Evolutionary conservation across 2,113 vertebrate species (phyloP).

Genomic region (Sturnus vulgaris): DNA sequence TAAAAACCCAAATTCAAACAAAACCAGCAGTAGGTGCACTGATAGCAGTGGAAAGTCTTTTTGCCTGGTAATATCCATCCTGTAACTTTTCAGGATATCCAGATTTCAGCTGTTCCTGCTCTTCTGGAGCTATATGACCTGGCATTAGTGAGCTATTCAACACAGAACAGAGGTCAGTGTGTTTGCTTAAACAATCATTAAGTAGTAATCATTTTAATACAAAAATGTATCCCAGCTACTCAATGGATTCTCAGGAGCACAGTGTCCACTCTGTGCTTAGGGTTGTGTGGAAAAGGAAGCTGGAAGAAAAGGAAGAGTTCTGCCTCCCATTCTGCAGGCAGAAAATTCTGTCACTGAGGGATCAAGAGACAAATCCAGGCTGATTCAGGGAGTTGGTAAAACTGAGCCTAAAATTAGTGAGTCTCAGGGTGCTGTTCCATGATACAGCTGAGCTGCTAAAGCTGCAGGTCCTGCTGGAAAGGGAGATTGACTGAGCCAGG

Average conservation of each 20-base stretch:
- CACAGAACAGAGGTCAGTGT: not conserved
- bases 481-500: not conserved
- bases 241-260: not conserved
- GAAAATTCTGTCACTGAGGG: not conserved
- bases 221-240: not conserved
- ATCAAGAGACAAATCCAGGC: not conserved
- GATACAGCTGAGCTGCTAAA: not conserved
- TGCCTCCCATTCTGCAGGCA: not conserved
- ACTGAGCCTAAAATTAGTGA: not conserved
- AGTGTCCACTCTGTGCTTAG: not conserved
- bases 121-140: not conserved
- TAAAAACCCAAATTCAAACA: not conserved
- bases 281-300: not conserved
- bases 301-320: not conserved
- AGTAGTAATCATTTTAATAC: not conserved
- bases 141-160: not conserved
- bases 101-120: not conserved
- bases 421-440: not conserved
- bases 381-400: not conserved
- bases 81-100: not conserved
- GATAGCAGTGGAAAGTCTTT: not conserved
- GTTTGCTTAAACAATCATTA: not conserved
- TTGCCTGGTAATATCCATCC: not conserved
- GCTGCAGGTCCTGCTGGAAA: not conserved
- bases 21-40: not conserved